Evolutionary conservation across 2,113 vertebrate species (phyloP).

Genomic region (Mus pahari): DNA sequence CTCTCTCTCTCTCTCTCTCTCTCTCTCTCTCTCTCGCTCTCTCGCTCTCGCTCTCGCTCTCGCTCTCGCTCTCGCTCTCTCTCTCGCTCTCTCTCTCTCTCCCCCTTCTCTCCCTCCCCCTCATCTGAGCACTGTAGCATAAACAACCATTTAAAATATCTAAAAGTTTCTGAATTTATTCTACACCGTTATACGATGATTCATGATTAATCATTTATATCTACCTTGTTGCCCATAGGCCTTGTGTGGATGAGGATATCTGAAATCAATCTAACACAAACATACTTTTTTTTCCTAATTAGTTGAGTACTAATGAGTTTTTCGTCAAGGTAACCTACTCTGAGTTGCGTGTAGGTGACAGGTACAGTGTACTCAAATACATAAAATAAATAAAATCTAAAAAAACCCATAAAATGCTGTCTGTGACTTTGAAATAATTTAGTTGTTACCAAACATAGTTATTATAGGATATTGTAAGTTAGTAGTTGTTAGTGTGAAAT

Average conservation of each 20-base stretch:
- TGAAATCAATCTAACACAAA: neutral
- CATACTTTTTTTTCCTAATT: neutral
- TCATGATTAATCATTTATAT: neutral
- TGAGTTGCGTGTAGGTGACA: neutral
- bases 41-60: neutral
- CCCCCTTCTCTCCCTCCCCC: too few relatives aligned
- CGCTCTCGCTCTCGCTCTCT: accelerated
- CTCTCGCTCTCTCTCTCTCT: too few relatives aligned
- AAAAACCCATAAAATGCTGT: neutral
- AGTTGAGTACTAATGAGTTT: neutral
- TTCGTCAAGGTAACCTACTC: neutral
- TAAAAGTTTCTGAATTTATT: neutral
- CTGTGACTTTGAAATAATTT: neutral
- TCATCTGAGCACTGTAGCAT: neutral
- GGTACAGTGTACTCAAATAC: too few relatives aligned
- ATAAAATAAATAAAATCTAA: too few relatives aligned
- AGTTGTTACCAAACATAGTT: neutral
- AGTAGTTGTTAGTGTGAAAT: neutral
- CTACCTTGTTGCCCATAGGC: neutral
- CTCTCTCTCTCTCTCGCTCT: too few relatives aligned
- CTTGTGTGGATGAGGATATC: neutral
- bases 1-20: accelerated
- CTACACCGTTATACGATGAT: neutral
- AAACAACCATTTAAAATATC: neutral
- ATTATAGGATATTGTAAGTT: neutral